Evolutionary conservation across 2,888 invertebrate species (phyloP).

Genomic region (Drosophila hamatofila): DNA sequence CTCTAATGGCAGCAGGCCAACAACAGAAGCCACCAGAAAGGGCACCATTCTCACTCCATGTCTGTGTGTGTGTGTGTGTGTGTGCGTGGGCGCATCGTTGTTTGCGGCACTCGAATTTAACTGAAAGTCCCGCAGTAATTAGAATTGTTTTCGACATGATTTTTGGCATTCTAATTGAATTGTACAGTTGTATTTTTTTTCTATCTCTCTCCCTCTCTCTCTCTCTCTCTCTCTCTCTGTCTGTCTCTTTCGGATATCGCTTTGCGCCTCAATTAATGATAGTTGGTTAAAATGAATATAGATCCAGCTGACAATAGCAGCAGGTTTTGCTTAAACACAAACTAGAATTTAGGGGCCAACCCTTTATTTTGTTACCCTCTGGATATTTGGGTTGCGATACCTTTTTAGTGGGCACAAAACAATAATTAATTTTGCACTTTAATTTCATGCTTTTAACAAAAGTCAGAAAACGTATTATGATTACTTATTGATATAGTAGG

Average conservation of each 20-base stretch:
- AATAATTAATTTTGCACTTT: not conserved
- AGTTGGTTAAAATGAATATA: conserved; percentile 13
- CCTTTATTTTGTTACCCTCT: too few species aligned
- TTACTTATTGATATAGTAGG: too few species aligned
- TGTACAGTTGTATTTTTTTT: conserved; percentile 19
- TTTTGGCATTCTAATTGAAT: conserved; percentile 77
- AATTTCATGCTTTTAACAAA: too few species aligned
- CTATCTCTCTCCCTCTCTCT: conserved; percentile 1
- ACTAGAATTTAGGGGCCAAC: not conserved
- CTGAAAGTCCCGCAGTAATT: conserved; percentile 66
- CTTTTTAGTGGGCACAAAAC: not conserved
- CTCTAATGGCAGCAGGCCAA: conserved; percentile 37
- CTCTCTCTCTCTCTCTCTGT: not conserved
- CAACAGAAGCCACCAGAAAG: conserved; percentile 1
- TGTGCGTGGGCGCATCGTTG: not conserved
- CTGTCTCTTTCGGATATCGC: not conserved
- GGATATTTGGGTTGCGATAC: not conserved
- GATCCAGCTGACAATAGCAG: conserved; percentile 2
- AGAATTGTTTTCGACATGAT: conserved; percentile 73
- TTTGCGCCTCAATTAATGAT: conserved; percentile 22
- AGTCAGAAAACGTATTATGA: too few species aligned
- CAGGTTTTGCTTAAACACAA: not conserved
- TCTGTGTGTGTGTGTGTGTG: not conserved
- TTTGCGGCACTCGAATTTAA: conserved; percentile 20
- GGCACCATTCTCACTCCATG: not conserved